Evolutionary conservation across 2,888 invertebrate species (phyloP).

Genomic region (Drosophila phalerata): DNA sequence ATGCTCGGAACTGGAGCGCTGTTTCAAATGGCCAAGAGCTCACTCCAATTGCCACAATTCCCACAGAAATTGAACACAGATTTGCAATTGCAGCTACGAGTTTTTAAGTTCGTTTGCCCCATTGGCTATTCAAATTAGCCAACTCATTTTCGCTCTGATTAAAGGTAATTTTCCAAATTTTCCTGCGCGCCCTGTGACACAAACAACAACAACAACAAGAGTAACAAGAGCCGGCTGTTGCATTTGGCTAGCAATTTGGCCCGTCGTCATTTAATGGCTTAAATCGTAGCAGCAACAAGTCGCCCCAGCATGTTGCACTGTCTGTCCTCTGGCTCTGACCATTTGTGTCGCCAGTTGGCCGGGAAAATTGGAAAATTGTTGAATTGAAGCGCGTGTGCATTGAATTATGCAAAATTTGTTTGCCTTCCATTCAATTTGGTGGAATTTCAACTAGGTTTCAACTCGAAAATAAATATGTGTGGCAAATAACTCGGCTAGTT

Average conservation of each 20-base stretch:
- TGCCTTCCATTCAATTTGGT: slow-evolving; percentile 24
- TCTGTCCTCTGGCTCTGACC: slow-evolving; percentile 16
- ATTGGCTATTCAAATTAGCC: slow-evolving; percentile 64
- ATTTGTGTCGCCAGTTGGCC: slow-evolving; percentile 50
- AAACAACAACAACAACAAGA: slow-evolving; percentile 47
- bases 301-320: slow-evolving; percentile 37
- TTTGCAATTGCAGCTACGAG: slow-evolving; percentile 14
- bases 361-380: slow-evolving; percentile 57
- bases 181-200: slow-evolving; percentile 66
- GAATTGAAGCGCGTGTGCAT: slow-evolving; percentile 70
- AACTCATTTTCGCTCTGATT: slow-evolving; percentile 79
- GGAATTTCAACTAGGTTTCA: slow-evolving; percentile 1
- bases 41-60: slow-evolving; percentile 38
- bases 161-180: slow-evolving; percentile 77
- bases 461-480: not conserved
- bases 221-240: slow-evolving; percentile 25
- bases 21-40: slow-evolving; percentile 38
- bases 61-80: slow-evolving; percentile 34
- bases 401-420: slow-evolving; percentile 70
- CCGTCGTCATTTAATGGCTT: slow-evolving; percentile 71
- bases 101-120: slow-evolving; percentile 17
- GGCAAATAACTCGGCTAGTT: slow-evolving; percentile 5
- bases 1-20: slow-evolving; percentile 44
- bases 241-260: slow-evolving; percentile 58
- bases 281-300: slow-evolving; percentile 43